These are phyloP conservation scores for Cyanoramphus novaezelandiae DNA, from an alignment of 2,113 vertebrate species.

Conservation along the genomic window DNA sequence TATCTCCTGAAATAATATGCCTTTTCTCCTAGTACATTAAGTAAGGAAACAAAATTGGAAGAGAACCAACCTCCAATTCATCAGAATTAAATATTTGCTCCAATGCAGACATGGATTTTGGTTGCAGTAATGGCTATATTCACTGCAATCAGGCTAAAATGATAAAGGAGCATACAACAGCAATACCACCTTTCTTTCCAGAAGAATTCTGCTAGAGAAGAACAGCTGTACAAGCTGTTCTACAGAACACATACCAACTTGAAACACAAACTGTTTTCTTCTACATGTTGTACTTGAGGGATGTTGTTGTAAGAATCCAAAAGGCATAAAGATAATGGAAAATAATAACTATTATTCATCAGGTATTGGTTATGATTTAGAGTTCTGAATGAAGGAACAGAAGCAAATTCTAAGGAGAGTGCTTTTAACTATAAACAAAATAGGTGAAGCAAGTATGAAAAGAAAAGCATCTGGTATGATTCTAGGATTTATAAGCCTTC, in stretches of 20 bases:
- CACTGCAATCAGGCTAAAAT: neutral
- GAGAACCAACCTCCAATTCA: neutral
- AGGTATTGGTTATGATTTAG: neutral
- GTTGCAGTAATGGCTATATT: neutral
- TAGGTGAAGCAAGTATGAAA: neutral
- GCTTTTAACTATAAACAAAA: neutral
- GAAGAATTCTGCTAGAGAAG: neutral
- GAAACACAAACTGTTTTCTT: neutral
- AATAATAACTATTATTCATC: neutral
- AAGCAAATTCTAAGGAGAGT: neutral
- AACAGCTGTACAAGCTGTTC: neutral
- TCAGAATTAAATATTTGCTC: neutral
- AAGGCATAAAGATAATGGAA: neutral
- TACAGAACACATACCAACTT: neutral
- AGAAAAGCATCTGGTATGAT: neutral
- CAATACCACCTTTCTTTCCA: neutral
- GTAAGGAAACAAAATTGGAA: neutral
- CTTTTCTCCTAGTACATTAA: neutral
- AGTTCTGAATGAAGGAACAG: neutral
- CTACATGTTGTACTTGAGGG: neutral
- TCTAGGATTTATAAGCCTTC: neutral
- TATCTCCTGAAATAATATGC: neutral
- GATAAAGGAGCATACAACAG: neutral
- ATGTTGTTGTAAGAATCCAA: neutral
- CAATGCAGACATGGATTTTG: neutral